Evolutionary conservation across 2,797 vertebrate genomes (phyloP), one percentile per base, ranked within the genome.

Genomic region (Clamator glandarius): DNA sequence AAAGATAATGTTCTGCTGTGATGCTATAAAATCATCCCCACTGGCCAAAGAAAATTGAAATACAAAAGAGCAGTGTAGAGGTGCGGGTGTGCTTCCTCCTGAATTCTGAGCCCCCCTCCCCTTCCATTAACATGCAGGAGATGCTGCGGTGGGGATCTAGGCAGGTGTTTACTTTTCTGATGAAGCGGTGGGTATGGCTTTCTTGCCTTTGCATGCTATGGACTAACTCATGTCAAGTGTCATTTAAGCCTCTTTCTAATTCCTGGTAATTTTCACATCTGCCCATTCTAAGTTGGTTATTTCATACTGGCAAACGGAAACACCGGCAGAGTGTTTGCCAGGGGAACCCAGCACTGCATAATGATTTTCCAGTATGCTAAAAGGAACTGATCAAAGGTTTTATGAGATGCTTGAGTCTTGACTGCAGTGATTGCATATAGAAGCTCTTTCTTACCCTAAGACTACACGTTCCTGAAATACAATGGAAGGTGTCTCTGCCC

Each of bases 1-100:
- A 98, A 97, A 97, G 97, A 98, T 97, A 97, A 97, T 96, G 96
- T 97, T 98, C 96, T 95, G 94, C 95, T 96, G 96, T 93, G 94
- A 97, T 97, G 97, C 93, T 96, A 95, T 96, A 97, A 96, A 97
- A 96, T 93, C 42, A 95, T 92, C 97, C 96, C 97, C 96, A 97
- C 97, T 92, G 94, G 95, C 97, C 96, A 97, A 88, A 95, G 95
- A 95, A 96, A 92, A 94, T 95, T 93, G 96, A 95, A 95, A 91
- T 90, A 91, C 93, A 92, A 84, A 96, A 55, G 87, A 96, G 95
- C 84, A 88, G 93, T 2, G 70, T 5, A 15, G 68, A 83, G 79
- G 91, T 87, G 67, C 12, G 29, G 91, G 79, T n/a, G 83, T 2
- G 10, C 84, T 88, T 94, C 93, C 84, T 82, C 23, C 84, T 69